phyloP scores from a whole-genome alignment of 2,113 vertebrate species.

The Astur gentilis region DNA sequence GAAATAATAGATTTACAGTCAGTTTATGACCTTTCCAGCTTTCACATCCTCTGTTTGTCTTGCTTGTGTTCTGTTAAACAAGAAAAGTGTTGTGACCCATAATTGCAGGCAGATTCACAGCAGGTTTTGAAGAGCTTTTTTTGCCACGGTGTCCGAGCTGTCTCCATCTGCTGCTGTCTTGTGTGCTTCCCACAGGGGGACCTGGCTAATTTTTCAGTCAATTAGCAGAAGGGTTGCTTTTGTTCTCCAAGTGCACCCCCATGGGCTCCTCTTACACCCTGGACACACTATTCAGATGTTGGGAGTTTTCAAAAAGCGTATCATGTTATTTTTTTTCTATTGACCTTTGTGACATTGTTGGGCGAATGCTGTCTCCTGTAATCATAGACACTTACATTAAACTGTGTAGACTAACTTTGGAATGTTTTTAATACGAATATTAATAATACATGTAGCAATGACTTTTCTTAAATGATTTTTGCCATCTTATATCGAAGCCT shows the following conservation, averaged over 20 bases:
- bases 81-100: constrained; percentile 85
- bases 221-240: constrained; percentile 98
- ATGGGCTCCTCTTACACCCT: constrained; percentile 82
- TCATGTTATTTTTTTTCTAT: constrained; percentile 72
- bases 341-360: constrained; percentile 91
- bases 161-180: constrained; percentile 92
- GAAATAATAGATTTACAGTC: constrained; percentile 45
- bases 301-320: constrained; percentile 76
- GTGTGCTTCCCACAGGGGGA: constrained; percentile 82
- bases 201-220: constrained; percentile 98
- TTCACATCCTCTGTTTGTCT: constrained; percentile 65
- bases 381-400: constrained; percentile 70
- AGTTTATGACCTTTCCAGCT: constrained; percentile 71
- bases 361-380: constrained; percentile 78
- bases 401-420: not conserved
- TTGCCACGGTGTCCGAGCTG: constrained; percentile 77
- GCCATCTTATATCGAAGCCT: not conserved
- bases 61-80: constrained; percentile 83
- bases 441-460: not conserved
- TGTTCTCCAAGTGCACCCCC: constrained; percentile 84
- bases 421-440: not conserved
- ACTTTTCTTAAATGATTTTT: not conserved
- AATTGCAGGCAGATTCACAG: constrained; percentile 86
- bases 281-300: constrained; percentile 75
- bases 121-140: constrained; percentile 83